Conservation (phyloP, 2,113 vertebrate species). For the Conger conger region DNA sequence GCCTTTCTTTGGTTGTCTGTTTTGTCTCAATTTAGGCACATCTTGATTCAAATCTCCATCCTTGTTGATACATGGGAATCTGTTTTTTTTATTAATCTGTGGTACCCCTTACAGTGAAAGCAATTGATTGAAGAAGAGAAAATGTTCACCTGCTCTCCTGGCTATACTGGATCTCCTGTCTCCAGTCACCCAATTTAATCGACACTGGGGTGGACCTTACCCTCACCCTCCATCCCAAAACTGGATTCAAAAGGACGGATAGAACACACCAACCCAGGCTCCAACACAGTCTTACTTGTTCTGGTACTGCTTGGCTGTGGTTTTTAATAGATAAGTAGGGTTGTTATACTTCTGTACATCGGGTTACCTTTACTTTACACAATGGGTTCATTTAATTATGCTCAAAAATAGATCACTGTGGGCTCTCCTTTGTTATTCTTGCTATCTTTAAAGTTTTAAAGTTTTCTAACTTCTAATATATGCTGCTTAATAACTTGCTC, state of each 20-base stretch:
- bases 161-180: neutral
- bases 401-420: neutral
- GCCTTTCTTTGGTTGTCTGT: neutral
- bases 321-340: slow-evolving; percentile 7
- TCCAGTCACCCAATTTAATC: neutral
- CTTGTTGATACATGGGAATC: neutral
- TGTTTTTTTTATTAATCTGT: neutral
- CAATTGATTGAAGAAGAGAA: neutral
- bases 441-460: neutral
- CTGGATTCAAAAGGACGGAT: slow-evolving; percentile 5
- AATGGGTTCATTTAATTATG: slow-evolving; percentile 14
- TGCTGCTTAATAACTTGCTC: neutral
- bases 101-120: neutral
- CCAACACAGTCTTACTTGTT: neutral
- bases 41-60: neutral
- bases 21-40: neutral
- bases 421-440: neutral
- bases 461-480: neutral
- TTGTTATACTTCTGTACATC: neutral
- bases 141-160: neutral
- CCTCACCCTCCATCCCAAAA: neutral
- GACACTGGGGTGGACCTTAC: neutral
- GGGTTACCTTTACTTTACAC: neutral
- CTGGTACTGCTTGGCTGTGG: slow-evolving; percentile 4
- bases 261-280: slow-evolving; percentile 3